These are phyloP conservation scores for Drosophila borborema DNA, from an alignment of 2,888 invertebrate species.

Conservation along the genomic window DNA sequence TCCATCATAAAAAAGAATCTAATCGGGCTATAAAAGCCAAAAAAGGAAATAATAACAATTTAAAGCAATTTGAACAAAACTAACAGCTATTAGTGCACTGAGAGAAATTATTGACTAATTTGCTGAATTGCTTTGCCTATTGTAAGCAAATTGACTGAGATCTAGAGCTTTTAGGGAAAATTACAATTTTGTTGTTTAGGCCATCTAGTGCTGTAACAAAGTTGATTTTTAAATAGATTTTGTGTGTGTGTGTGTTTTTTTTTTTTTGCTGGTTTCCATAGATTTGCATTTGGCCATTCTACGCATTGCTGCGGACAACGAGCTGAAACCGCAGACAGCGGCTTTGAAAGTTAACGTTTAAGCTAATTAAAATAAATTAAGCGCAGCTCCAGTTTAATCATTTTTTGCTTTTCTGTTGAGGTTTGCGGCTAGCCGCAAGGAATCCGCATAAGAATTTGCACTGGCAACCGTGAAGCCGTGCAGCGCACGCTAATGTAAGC, in stretches of 20 bases:
- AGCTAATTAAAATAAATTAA: conserved; percentile 67
- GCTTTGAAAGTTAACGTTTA: conserved; percentile 63
- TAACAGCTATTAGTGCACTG: conserved; percentile 20
- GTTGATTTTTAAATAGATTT: background rate
- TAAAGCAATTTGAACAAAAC: conserved; percentile 6
- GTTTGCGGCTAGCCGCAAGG: conserved; percentile 46
- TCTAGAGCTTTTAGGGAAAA: background rate
- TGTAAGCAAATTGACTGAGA: background rate
- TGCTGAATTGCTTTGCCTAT: background rate
- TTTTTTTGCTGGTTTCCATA: conserved; percentile 3
- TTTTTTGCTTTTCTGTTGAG: conserved; percentile 7
- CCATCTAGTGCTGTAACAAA: background rate
- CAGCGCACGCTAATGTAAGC: conserved; percentile 51
- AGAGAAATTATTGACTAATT: conserved; percentile 2
- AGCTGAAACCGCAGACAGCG: conserved; percentile 24
- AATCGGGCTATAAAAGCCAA: conserved; percentile 8
- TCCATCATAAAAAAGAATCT: background rate
- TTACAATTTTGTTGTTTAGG: background rate
- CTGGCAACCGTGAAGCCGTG: conserved; percentile 24
- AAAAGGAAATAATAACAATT: conserved; percentile 30
- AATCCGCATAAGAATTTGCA: conserved; percentile 21
- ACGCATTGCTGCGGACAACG: conserved; percentile 46
- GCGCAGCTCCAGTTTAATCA: conserved; percentile 28
- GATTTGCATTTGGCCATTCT: conserved; percentile 60
- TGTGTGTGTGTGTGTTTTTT: background rate